These are phyloP conservation scores for Drosophila nannoptera DNA, from an alignment of 1,140 invertebrate species.

Conservation along the genomic window DNA sequence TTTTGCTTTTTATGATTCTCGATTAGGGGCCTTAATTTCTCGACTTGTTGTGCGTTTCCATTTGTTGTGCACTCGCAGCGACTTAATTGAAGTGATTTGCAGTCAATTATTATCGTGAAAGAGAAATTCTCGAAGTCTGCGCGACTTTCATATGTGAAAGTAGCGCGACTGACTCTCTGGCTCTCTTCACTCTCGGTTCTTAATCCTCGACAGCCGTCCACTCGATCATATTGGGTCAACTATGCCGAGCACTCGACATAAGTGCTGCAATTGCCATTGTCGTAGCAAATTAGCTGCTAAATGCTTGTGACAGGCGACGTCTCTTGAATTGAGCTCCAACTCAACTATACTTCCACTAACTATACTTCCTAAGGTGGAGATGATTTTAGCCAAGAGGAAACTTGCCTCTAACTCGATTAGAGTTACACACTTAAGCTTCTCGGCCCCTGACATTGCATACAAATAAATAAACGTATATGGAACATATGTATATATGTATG, in stretches of 20 bases:
- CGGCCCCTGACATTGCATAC: neutral
- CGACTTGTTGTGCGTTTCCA: constrained; percentile 27
- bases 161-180: constrained; percentile 27
- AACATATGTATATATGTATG: constrained; percentile 2
- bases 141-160: constrained; percentile 69
- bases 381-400: too few relatives aligned
- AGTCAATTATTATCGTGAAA: constrained; percentile 75
- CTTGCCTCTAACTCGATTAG: too few relatives aligned
- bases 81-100: constrained; percentile 71
- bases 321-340: too few relatives aligned
- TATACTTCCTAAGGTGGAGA: too few relatives aligned
- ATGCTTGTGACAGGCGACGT: too few relatives aligned
- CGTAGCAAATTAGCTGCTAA: too few relatives aligned
- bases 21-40: constrained; percentile 25
- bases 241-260: too few relatives aligned
- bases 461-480: constrained; percentile 5
- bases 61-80: constrained; percentile 53
- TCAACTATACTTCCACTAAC: too few relatives aligned
- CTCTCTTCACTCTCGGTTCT: constrained; percentile 13
- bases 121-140: constrained; percentile 65
- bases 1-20: constrained; percentile 55
- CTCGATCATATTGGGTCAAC: constrained; percentile 1
- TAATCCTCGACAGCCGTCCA: neutral
- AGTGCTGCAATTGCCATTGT: too few relatives aligned
- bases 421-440: too few relatives aligned